Evolutionary conservation across 2,113 vertebrate genomes (phyloP), one percentile per base, ranked within the genome.

Genomic region (Sphyrna mokarran): DNA sequence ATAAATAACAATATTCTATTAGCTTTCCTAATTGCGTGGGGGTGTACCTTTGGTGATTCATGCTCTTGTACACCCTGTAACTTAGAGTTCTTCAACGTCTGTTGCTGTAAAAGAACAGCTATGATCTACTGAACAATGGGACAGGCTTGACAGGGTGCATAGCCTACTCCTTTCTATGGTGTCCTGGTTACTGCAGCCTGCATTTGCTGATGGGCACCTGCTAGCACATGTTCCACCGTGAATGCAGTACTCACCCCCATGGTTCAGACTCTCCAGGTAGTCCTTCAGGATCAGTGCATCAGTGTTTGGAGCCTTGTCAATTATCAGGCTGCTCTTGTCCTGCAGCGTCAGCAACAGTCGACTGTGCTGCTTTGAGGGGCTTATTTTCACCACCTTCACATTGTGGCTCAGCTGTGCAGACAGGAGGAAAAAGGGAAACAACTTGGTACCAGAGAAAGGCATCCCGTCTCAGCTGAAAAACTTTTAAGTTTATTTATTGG

Each of bases 261-360:
- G 98, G 97, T 97, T 98, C 95, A 99, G 96, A 48, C 98, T 98
- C 95, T 99, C 99, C 97, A 99, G 97, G 97, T 98, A 99, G 83
- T 99, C 98, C 95, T 98, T 98, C 96, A 99, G 98, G 97, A 98
- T 98, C 96, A 98, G 98, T 8, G 97, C 98, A 95, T 99, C 97
- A 58, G 98, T 96, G 16, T 96, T 95, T 0, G 98, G 97, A 61
- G 99, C 97, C 97, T 98, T 99, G 96, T 99, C 99, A 96, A 99
- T 97, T 1, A 97, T 98, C 96, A 99, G 98, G 86, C 98, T 97
- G 96, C 98, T 98, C 72, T 97, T 97, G 96, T 99, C 99, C 96
- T 99, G 99, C 93, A 99, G 96, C 0, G 98, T 98, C 33, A 99
- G 96, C 96, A 98, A 98, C 96, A 99, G 96, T 43, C 98, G 98